Conservation (phyloP, 2,113 vertebrate species). For the Hemiscyllium ocellatum region DNA sequence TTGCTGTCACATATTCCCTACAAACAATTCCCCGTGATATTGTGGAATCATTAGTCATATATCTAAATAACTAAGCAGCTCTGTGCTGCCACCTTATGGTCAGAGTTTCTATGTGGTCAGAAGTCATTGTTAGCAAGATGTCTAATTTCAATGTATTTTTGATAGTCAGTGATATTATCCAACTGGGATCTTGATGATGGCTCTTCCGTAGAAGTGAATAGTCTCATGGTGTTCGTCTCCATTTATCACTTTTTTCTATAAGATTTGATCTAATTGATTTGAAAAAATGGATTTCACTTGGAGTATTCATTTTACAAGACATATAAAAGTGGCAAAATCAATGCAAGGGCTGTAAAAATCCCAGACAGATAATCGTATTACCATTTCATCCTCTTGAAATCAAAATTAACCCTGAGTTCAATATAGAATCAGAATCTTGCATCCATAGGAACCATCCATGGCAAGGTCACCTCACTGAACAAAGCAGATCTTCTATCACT, state of each 20-base stretch:
- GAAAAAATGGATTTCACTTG: not conserved
- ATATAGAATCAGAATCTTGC: not conserved
- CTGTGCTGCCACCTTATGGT: not conserved
- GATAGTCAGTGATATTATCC: not conserved
- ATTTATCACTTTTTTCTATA: no score
- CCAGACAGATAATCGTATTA: not conserved
- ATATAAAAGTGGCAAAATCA: not conserved
- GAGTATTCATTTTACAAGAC: not conserved
- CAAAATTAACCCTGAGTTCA: not conserved
- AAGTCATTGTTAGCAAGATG: not conserved
- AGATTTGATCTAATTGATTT: not conserved
- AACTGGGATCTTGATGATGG: not conserved
- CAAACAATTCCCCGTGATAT: not conserved
- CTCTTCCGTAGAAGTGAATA: not conserved
- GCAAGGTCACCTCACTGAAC: not conserved
- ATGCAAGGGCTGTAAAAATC: not conserved
- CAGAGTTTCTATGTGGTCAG: not conserved
- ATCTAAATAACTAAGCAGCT: not conserved
- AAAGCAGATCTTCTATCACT: not conserved
- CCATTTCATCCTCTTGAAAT: not conserved
- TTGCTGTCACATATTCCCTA: not conserved
- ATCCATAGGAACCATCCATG: not conserved
- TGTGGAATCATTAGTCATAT: not conserved
- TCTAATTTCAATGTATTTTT: not conserved
- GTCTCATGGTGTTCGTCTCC: not conserved